Base-by-base conservation (phyloP, 2,888 invertebrate species). In the Eristalis tenax region DNA sequence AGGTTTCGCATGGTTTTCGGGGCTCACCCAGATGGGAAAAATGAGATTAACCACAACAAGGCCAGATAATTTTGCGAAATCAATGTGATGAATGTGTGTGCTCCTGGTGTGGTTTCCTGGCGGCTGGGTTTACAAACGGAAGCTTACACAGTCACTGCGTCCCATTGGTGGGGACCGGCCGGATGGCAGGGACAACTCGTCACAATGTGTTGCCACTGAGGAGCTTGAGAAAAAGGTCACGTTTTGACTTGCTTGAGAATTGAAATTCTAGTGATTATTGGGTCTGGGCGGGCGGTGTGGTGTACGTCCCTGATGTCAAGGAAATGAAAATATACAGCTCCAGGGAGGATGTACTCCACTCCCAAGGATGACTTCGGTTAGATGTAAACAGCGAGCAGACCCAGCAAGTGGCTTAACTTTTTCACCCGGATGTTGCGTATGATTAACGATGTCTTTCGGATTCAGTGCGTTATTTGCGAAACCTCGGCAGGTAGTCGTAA, bases 31-130 rank as follows among this genome's bases (percentile, higher is more conserved):
- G 64, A 69, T 59, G 68, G 56, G 63, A 76, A 85, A 85, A 85
- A 85, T 85, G 61, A 76, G 71, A 85, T 76, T 85, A 82, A 73
- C 69, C 85, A 73, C 71, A 85, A 80, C 50, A 71, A 57, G 61
- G 73, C 38, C 38, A 77, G 50, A 43, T 66, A 73, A 79, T 73
- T 79, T 59, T 43, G 32, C 10, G 35, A 79, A 79, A 66, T 79
- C 66, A 73, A 78, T 38, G 70, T 71, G 70, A 77, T 77, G 56
- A 77, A 77, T 77, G 69, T 61, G 75, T 32, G 63, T 68, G 50
- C 18, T 50, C n/a, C n/a, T n/a, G 18, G 50, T 50, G 50, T 8
- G n/a, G 61, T 26, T 18, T 61, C 8, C 8, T 28, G 64, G 5
- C n/a, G 64, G 35, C 13, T 35, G 65, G 2, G 65, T 11, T 18